Conservation (phyloP, 2,113 vertebrate genomes). For the Corythoichthys intestinalis region DNA sequence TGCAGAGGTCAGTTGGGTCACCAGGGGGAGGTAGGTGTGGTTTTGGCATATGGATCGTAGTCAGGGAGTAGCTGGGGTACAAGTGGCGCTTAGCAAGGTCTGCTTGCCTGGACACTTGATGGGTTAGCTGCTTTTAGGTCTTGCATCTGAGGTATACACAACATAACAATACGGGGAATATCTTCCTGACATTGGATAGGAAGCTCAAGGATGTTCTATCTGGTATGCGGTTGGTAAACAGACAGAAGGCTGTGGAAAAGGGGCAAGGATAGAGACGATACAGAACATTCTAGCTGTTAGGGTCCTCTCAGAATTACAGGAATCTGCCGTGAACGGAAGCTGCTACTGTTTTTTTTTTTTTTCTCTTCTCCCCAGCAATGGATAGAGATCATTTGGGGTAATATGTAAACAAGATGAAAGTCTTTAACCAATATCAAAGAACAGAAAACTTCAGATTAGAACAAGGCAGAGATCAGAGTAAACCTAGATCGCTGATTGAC, state of each 20-base stretch:
- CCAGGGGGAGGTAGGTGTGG: conserved; percentile 54
- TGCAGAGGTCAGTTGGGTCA: conserved; percentile 43
- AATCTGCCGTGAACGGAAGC: conserved; percentile 36
- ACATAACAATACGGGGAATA: conserved; percentile 14
- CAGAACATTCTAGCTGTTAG: conserved; percentile 23
- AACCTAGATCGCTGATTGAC: conserved; percentile 55
- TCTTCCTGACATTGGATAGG: conserved; percentile 39
- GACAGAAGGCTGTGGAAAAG: conserved; percentile 10
- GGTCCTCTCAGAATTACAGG: conserved; percentile 26
- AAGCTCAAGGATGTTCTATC: conserved; percentile 49
- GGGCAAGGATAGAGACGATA: background rate
- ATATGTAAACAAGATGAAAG: conserved; percentile 48
- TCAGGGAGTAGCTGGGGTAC: conserved; percentile 10
- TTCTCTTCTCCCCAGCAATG: conserved; percentile 2
- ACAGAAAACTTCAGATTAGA: conserved; percentile 26
- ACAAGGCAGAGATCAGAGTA: conserved; percentile 35
- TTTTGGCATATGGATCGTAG: conserved; percentile 30
- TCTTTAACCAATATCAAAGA: conserved; percentile 35
- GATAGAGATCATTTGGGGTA: conserved; percentile 46
- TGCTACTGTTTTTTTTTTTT: conserved; percentile 34
- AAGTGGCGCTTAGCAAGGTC: conserved; percentile 15
- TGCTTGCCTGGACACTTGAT: conserved; percentile 33
- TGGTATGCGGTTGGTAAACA: conserved; percentile 10
- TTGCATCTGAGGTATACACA: conserved; percentile 48
- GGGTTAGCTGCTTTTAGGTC: conserved; percentile 38